These are phyloP conservation scores for Hypocryptadius cinnamomeus DNA, from an alignment of 2,113 vertebrate species.

Conservation along the genomic window DNA sequence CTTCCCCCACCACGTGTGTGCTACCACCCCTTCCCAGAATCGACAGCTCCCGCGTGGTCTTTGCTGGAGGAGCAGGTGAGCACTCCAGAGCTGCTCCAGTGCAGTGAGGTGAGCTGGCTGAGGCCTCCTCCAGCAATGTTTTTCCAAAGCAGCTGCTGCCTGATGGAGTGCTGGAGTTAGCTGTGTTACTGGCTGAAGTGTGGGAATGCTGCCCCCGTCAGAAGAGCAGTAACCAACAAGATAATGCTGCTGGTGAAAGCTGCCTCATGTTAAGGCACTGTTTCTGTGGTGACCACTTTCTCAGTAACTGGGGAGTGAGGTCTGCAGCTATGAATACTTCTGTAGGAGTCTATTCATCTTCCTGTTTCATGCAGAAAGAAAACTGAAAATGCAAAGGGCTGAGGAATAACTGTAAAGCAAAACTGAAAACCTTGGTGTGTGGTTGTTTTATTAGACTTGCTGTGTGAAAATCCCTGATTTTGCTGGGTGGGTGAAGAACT, in stretches of 20 bases:
- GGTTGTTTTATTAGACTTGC: background rate
- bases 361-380: background rate
- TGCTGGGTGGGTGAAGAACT: background rate
- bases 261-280: background rate
- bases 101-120: background rate
- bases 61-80: background rate
- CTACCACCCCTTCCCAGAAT: background rate
- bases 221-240: background rate
- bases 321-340: background rate
- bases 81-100: background rate
- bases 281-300: background rate
- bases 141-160: background rate
- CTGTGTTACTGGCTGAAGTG: background rate
- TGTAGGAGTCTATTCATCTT: background rate
- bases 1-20: background rate
- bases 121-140: background rate
- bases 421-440: background rate
- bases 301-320: background rate
- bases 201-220: background rate
- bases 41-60: rapidly evolving
- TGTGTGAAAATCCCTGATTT: background rate
- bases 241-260: background rate
- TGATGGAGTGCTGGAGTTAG: background rate
- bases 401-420: background rate
- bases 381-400: background rate